Evolutionary conservation across 2,797 vertebrate genomes (phyloP).

Genomic region (Centroberyx gerrardi): DNA sequence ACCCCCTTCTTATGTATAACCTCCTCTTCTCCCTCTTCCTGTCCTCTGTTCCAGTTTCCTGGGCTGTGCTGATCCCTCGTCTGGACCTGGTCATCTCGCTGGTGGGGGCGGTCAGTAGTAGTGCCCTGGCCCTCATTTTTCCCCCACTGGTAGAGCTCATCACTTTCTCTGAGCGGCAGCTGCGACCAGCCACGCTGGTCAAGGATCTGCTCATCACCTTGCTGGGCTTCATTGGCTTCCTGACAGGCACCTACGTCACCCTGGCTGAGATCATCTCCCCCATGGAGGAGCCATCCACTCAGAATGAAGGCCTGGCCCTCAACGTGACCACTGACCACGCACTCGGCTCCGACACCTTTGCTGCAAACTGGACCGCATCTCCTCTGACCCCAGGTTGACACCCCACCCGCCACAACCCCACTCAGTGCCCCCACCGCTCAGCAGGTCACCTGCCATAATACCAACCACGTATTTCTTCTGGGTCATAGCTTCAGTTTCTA

Average conservation of each 20-base stretch:
- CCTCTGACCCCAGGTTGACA: conserved; percentile 31
- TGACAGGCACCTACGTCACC: conserved; percentile 89
- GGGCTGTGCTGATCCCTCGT: conserved; percentile 88
- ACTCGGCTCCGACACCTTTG: conserved; percentile 64
- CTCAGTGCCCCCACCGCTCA: no score
- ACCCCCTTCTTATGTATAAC: not conserved
- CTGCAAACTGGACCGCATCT: conserved; percentile 37
- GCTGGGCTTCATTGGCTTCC: conserved; percentile 88
- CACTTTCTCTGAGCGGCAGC: conserved; percentile 81
- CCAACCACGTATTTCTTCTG: no score
- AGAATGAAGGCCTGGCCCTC: conserved; percentile 24
- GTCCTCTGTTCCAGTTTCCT: conserved; percentile 78
- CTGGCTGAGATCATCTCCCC: conserved; percentile 89
- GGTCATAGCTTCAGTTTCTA: no score
- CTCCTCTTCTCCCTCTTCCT: not conserved
- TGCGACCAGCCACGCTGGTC: conserved; percentile 78
- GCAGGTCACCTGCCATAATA: no score
- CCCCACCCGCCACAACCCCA: not conserved
- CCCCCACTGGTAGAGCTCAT: conserved; percentile 91
- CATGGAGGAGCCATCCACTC: conserved; percentile 25
- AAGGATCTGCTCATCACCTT: conserved; percentile 88
- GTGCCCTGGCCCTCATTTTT: conserved; percentile 89
- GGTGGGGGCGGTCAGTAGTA: conserved; percentile 91
- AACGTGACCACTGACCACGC: conserved; percentile 43
- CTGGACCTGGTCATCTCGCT: conserved; percentile 92